Base-by-base conservation (phyloP, 2,888 invertebrate genomes). In the Poecilobothrus nobilitatus region DNA sequence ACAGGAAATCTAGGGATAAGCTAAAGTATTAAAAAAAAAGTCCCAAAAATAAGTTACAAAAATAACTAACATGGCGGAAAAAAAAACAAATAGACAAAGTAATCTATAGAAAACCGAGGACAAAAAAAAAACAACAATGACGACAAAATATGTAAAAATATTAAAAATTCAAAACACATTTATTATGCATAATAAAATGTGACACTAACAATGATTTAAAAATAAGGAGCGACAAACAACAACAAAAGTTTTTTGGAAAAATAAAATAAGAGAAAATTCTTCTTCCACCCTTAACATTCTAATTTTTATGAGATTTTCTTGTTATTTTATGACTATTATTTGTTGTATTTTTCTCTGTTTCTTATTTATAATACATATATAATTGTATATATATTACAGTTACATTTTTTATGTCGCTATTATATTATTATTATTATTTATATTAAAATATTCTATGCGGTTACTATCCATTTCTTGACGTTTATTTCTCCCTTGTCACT, bases 141-240 rank as follows among this genome's bases (percentile, higher is more conserved):
- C 27, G 7, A 37, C 37, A 37, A 37, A 37, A 12, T 37, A 53
- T 53, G 15, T 53, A 53, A 6, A 53, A 27, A 18, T 53, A 53
- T 53, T 53, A 53, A 53, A 53, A 53, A 53, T 53, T 53, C 53
- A 53, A 53, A 53, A 53, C 53, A 53, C 53, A 53, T 53, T 53
- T 53, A 53, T 53, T 53, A 53, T 53, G 53, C 53, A 53, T 53
- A 53, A 53, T 53, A 53, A 53, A 53, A 53, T 53, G 53, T 53
- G 53, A 53, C 53, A 53, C 18, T 53, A 15, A 53, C 53, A 53
- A 53, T 15, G 53, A 53, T 53, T 53, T 53, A 53, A 53, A 53
- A 53, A 53, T 53, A 6, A 53, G 53, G 18, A 53, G 18, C 53
- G 53, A 53, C 53, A 53, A 53, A 18, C 41, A 53, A 53, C 9